These are phyloP conservation scores for Tetranychus piercei DNA, from an alignment of 2,888 invertebrate genomes.

Conservation along the genomic window DNA sequence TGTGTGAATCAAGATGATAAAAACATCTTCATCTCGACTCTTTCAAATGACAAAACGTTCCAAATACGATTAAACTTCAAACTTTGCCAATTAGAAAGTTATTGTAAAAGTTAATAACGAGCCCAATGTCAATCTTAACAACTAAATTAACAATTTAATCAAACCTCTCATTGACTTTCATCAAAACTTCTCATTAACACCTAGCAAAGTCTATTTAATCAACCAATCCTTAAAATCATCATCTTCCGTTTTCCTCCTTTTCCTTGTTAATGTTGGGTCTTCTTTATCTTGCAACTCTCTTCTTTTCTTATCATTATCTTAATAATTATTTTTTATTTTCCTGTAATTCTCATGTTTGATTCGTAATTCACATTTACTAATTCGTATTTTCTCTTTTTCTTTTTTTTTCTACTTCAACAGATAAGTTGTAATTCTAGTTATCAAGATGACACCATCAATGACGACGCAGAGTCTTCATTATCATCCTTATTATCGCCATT, in stretches of 20 bases:
- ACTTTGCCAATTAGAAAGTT: no score
- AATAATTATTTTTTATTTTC: no score
- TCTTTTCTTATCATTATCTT: background rate
- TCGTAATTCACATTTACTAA: no score
- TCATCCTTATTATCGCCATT: background rate
- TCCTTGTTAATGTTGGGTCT: background rate
- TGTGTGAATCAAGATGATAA: no score
- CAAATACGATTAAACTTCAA: no score
- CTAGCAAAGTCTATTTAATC: background rate
- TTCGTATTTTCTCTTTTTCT: conserved; percentile 3
- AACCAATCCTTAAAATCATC: background rate
- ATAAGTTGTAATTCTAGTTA: background rate
- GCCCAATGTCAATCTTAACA: no score
- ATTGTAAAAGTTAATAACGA: no score
- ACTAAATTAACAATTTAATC: no score
- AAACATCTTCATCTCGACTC: no score
- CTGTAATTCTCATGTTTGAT: no score
- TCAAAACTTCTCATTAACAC: background rate
- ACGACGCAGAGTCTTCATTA: background rate
- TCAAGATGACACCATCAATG: background rate
- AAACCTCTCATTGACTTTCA: no score
- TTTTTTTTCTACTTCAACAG: conserved; percentile 5
- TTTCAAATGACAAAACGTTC: no score
- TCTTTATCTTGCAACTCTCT: background rate
- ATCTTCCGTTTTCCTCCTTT: background rate